phyloP scores from a whole-genome alignment of 2,888 invertebrate species.

The Scaptomyza flava region DNA sequence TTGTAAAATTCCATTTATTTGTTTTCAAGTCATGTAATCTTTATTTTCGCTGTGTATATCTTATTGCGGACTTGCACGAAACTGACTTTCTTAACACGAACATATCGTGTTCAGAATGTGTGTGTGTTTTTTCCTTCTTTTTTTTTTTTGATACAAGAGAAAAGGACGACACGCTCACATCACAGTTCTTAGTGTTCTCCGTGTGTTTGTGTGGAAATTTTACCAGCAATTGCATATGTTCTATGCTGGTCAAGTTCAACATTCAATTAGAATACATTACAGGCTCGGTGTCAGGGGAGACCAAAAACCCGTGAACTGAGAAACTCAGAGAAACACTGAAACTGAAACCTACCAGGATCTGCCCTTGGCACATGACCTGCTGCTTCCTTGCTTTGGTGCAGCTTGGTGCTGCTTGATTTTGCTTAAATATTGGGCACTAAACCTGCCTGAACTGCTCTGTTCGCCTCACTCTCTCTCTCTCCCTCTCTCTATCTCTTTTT shows the following conservation, averaged over 20 bases:
- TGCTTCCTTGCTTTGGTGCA: neutral
- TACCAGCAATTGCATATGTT: slow-evolving; percentile 46
- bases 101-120: slow-evolving; percentile 3
- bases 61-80: neutral
- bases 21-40: neutral
- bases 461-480: neutral
- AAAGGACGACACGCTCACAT: slow-evolving; percentile 4
- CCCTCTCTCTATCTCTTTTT: too few relatives aligned
- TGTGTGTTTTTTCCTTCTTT: too few relatives aligned
- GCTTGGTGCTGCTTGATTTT: slow-evolving; percentile 3
- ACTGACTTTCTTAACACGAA: neutral
- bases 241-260: slow-evolving; percentile 72
- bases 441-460: slow-evolving; percentile 16
- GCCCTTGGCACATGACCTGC: slow-evolving; percentile 54
- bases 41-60: neutral
- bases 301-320: slow-evolving; percentile 27
- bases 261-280: slow-evolving; percentile 79
- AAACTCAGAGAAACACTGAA: slow-evolving; percentile 11
- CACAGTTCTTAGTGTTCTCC: neutral
- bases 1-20: neutral
- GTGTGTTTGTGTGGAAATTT: slow-evolving; percentile 7
- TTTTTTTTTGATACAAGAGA: neutral
- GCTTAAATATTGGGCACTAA: slow-evolving; percentile 32
- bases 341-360: slow-evolving; percentile 36
- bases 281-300: slow-evolving; percentile 71